Percentiles rank a stretch among this genome's conserved stretches.
These are phyloP conservation scores for Agrilus cyanescens DNA, from an alignment of 2,888 invertebrate species.

Conservation along the genomic window DNA sequence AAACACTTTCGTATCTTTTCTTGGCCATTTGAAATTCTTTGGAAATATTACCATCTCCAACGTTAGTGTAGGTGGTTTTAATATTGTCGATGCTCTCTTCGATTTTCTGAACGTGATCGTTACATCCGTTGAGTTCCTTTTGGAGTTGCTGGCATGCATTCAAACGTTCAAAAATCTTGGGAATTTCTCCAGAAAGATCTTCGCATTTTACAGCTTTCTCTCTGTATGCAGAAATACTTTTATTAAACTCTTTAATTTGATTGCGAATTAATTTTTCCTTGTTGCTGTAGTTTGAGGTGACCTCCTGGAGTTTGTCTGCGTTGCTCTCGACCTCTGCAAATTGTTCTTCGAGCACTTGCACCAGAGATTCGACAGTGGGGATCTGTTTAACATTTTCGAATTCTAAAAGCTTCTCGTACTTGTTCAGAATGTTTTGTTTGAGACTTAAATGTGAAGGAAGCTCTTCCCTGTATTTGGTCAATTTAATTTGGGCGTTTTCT, in stretches of 20 bases:
- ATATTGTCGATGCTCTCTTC: conserved; percentile 58
- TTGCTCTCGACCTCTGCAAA: conserved; percentile 62
- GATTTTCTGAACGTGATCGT: conserved; percentile 55
- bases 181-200: conserved; percentile 78
- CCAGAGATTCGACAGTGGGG: conserved; percentile 54
- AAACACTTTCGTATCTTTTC: conserved; percentile 69
- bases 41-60: conserved; percentile 62
- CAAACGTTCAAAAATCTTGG: conserved; percentile 68
- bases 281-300: conserved; percentile 60
- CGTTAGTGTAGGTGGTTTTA: conserved; percentile 62
- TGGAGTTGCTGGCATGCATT: conserved; percentile 63
- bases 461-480: conserved; percentile 78
- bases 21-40: conserved; percentile 77
- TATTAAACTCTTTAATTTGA: conserved; percentile 58
- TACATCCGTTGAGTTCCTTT: conserved; percentile 55
- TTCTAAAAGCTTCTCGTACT: conserved; percentile 67
- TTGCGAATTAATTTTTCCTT: conserved; percentile 61
- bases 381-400: conserved; percentile 61
- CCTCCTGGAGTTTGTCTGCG: conserved; percentile 60
- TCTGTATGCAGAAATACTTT: conserved; percentile 58
- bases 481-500: conserved; percentile 63
- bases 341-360: conserved; percentile 57
- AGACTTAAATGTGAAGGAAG: conserved; percentile 65
- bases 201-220: conserved; percentile 83
- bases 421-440: conserved; percentile 64